Evolutionary conservation across 2,113 vertebrate genomes (phyloP), one percentile per base, ranked within the genome.

Genomic region (Todiramphus saurophagus): DNA sequence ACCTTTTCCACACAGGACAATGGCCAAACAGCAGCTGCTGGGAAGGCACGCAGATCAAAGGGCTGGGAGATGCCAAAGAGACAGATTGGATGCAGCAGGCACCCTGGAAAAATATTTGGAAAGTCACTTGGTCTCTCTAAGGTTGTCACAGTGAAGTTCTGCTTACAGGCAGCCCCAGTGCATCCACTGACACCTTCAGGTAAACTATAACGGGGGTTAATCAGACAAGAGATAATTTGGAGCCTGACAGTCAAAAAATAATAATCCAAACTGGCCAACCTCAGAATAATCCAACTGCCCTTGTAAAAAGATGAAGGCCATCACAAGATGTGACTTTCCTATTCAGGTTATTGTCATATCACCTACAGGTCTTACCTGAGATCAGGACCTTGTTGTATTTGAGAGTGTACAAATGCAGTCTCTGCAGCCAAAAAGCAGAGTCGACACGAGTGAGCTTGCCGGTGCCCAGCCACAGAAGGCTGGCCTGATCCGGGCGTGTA

Each of bases 41-140:
- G 60, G 50, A 91, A 92, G 69, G 46, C 75, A 56, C 91, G 78
- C 39, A 86, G 51, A 81, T 94, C 73, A 12, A 62, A 84, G 92
- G 66, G 69, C 69, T 94, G 55, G 58, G 72, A 83, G 79, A 83
- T 89, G 83, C 68, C 87, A 96, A 85, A 67, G 94, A 94, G 90
- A 86, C 75, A 95, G 89, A 81, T 93, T 94, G 89, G 68, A 90
- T 93, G n/a, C 77, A 94, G 79, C 51, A 83, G 77, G 79, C 90
- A 94, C 77, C 82, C 90, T 70, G 79, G 87, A 96, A 90, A 81
- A 96, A 94, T 80, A 69, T 75, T 83, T 95, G 90, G 94, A 94
- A 94, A 95, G 58, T 63, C 41, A 50, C 63, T 85, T 31, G 81
- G 63, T 95, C 11, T 94, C 35, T 89, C 27, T 55, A 91, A 95